phyloP scores from a whole-genome alignment of 2,113 vertebrate genomes.

The Pelobates fuscus region DNA sequence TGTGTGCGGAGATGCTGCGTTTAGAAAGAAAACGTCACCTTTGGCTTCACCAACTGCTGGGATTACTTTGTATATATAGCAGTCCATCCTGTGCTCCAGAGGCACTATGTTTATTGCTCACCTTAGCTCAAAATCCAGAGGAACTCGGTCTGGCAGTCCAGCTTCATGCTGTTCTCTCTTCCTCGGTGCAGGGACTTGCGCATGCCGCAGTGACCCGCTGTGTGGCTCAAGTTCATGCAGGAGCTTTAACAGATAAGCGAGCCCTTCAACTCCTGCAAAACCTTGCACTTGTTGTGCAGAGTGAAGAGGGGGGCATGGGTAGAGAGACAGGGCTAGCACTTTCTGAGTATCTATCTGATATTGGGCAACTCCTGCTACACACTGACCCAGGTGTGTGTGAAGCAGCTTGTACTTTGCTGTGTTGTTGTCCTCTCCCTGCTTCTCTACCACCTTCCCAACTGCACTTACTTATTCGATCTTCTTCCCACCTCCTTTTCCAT shows the following conservation, averaged over 20 bases:
- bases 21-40: slow-evolving; percentile 86
- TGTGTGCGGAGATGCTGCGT: slow-evolving; percentile 82
- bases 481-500: slow-evolving; percentile 79
- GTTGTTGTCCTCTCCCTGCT: slow-evolving; percentile 78
- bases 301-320: slow-evolving; percentile 73
- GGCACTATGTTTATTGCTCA: slow-evolving; percentile 83
- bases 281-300: slow-evolving; percentile 76
- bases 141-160: slow-evolving; percentile 85
- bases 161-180: slow-evolving; percentile 78
- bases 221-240: slow-evolving; percentile 83
- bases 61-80: slow-evolving; percentile 81
- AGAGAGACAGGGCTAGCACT: slow-evolving; percentile 72
- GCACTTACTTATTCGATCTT: slow-evolving; percentile 76
- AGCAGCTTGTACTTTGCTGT: slow-evolving; percentile 75
- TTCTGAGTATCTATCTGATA: slow-evolving; percentile 78
- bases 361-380: slow-evolving; percentile 82
- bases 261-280: slow-evolving; percentile 78
- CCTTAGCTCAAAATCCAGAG: slow-evolving; percentile 78
- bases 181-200: slow-evolving; percentile 79
- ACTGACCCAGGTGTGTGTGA: slow-evolving; percentile 74
- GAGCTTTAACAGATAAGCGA: slow-evolving; percentile 71
- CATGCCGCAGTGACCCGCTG: slow-evolving; percentile 75
- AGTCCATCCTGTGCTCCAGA: slow-evolving; percentile 83
- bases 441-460: slow-evolving; percentile 77
- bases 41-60: slow-evolving; percentile 89